Conservation (phyloP, 1,140 invertebrate genomes). For the Apis florea region DNA sequence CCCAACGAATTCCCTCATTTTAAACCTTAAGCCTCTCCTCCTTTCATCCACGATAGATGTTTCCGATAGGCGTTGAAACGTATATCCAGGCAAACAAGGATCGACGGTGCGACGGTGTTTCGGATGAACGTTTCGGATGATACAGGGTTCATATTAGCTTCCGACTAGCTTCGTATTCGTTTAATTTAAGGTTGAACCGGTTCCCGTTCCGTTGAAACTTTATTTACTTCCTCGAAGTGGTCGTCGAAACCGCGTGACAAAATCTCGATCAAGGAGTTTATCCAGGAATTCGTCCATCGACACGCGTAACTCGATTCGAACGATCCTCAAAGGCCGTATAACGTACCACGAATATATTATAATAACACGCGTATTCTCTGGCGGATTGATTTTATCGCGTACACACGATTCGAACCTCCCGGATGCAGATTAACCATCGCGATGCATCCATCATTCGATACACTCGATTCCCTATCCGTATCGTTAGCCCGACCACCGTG, state of each 20-base stretch:
- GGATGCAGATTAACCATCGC: not conserved
- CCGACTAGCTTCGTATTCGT: too few relatives aligned
- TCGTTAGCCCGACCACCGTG: slow-evolving; percentile 19
- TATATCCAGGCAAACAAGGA: not conserved
- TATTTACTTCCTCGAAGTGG: too few relatives aligned
- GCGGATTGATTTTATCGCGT: slow-evolving; percentile 19
- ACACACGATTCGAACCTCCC: not conserved
- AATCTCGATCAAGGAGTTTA: too few relatives aligned
- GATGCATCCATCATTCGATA: slow-evolving; percentile 21
- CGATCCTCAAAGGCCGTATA: too few relatives aligned
- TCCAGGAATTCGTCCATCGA: too few relatives aligned
- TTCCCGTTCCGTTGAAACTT: too few relatives aligned
- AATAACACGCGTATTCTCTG: not conserved
- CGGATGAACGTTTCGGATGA: too few relatives aligned
- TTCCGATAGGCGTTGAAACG: not conserved
- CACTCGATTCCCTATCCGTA: not conserved
- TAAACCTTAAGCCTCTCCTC: not conserved
- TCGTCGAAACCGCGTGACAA: not conserved
- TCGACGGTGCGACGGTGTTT: too few relatives aligned
- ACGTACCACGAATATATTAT: too few relatives aligned
- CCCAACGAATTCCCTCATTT: not conserved
- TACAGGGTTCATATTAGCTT: too few relatives aligned
- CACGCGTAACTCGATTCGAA: not conserved
- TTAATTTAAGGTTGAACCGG: too few relatives aligned
- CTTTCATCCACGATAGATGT: not conserved